Base-by-base conservation (phyloP, 2,888 invertebrate genomes). In the Rhamphomyia laevipes region DNA sequence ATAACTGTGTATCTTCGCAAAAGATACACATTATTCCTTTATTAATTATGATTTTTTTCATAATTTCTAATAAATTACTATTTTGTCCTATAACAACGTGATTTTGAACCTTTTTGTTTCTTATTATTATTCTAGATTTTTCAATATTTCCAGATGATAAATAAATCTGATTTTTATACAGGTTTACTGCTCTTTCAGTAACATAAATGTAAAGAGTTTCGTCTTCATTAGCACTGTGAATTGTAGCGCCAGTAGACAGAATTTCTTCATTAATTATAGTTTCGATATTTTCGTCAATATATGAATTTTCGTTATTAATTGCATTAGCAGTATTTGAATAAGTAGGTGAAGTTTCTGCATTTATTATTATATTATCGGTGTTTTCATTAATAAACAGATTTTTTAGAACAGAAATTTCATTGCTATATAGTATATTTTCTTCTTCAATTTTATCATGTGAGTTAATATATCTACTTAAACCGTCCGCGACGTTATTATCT, bases 401-500 rank as follows among this genome's bases (percentile, higher is more conserved):
- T 40, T 12, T 12, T 40, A 17, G 10, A 17, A 16, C 18, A 12
- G 16, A 17, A 12, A 18, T 21, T 21, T 21, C 21, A 21, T 21
- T 21, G 21, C 21, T 21, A 21, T 21, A 21, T 21, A 21, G 21
- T 3, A 21, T 21, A 21, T 21, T 21, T 21, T 21, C 21, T 21
- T 21, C 21, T 21, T 21, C 21, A 21, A 21, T 21, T 21, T 4
- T 21, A 21, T 21, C 5, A 21, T 21, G 21, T 21, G 21, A 21
- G 21, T 21, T 21, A 21, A 21, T 21, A 21, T 21, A 10, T 17
- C 40, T 18, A 40, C 40, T 40, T 40, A 18, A 40, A 11, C 18
- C 40, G 5, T 18, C 18, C 2, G 40, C 18, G 15, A 18, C 40
- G 10, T 50, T 38, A 47, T 53, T 53, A n/a, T 51, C 43, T 43